Conservation (phyloP, 2,888 invertebrate species). For the Argyra leucocephala region DNA sequence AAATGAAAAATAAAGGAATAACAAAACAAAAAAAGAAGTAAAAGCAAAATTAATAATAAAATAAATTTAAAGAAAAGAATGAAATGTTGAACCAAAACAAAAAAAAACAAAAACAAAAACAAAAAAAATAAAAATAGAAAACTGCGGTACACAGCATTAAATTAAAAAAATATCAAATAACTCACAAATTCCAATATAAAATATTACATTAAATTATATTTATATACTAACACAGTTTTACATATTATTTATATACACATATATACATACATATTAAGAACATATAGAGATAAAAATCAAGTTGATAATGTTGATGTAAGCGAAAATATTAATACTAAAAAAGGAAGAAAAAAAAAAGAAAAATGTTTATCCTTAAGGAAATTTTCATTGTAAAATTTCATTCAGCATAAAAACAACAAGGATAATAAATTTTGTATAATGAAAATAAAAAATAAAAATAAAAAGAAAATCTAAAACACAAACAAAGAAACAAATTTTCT, state of each 20-base stretch:
- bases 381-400: neutral
- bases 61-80: neutral
- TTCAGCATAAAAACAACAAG: neutral
- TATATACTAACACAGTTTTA: too few relatives aligned
- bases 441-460: too few relatives aligned
- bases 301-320: slow-evolving; percentile 3
- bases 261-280: too few relatives aligned
- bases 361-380: neutral
- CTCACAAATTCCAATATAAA: neutral
- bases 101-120: neutral
- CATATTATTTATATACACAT: too few relatives aligned
- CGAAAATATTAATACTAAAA: neutral
- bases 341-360: neutral
- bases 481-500: neutral
- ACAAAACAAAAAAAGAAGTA: neutral
- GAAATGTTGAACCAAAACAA: neutral
- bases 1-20: too few relatives aligned
- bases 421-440: neutral
- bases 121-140: neutral
- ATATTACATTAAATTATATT: neutral
- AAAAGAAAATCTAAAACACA: too few relatives aligned
- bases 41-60: neutral
- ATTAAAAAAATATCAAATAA: neutral
- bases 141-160: slow-evolving; percentile 4
- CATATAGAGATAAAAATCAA: neutral